Evolutionary conservation across 2,888 invertebrate species (phyloP), one percentile per base, ranked within the genome.

Genomic region (Pristionchus mayeri): DNA sequence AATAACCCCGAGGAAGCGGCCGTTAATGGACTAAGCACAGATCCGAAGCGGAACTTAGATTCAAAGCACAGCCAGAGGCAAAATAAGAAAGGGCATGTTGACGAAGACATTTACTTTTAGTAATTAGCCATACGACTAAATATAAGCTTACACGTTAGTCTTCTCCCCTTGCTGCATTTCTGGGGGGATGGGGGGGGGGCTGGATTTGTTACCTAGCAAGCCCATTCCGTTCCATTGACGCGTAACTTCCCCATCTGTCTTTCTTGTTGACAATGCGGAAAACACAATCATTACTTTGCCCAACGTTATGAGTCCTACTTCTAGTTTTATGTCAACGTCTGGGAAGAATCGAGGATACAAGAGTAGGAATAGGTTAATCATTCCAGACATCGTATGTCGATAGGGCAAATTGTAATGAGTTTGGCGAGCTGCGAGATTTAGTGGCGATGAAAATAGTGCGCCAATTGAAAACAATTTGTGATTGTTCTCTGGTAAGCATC

Each of bases 261-360:
- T 81, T 60, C 40, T 83, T 63, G 63, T 34, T 63, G 18, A 1
- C 21, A 18, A 63, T 24, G 27, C 60, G 18, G 63, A 63, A 63
- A 63, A 63, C 63, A 63, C 63, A 34, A 18, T 34, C 63, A 63
- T 63, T 63, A 63, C 34, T 63, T 34, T 18, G 34, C 16, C 63
- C 63, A 13, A 63, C 34, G 34, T 4, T 34, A 63, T 63, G 30
- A 37, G 34, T 18, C 71, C 6, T 44, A 44, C 24, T 7, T 44
- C 37, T 27, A 9, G 21, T 18, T 21, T n/a, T 44, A 40, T 11
- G 24, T 3, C 13, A n/a, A 71, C 40, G 6, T 4, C 18, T n/a
- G 21, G 67, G 7, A 21, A 0, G 21, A 37, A 67, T 4, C 37
- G 57, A 57, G 57, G n/a, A n/a, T n/a, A 57, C 57, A 57, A 57